Conservation (phyloP, 2,888 invertebrate species). For the Salticus scenicus region DNA sequence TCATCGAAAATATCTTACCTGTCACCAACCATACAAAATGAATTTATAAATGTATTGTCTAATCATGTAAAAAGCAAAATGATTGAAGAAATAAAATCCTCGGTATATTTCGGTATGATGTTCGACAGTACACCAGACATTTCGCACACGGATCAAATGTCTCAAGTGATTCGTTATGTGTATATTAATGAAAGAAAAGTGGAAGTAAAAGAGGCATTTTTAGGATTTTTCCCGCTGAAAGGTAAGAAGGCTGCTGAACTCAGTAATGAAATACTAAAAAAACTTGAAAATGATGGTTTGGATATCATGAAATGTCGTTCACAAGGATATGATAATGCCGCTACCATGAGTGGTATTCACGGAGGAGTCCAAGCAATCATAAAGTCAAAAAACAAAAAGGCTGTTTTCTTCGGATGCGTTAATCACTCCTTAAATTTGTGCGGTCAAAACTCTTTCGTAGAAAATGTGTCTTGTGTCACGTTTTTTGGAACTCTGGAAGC, state of each 20-base stretch:
- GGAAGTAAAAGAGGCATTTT: neutral
- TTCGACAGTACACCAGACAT: neutral
- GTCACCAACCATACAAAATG: neutral
- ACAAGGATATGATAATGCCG: neutral
- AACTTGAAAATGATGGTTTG: neutral
- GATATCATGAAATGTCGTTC: neutral
- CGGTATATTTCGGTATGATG: neutral
- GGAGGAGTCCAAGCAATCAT: neutral
- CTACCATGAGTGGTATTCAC: neutral
- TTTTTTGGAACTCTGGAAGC: neutral
- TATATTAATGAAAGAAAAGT: neutral
- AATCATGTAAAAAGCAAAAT: neutral
- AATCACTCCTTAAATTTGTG: neutral
- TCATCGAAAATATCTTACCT: neutral
- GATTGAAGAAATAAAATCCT: neutral
- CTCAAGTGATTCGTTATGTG: neutral
- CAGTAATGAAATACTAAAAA: neutral
- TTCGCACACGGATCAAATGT: neutral
- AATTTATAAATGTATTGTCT: neutral
- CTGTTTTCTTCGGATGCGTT: neutral
- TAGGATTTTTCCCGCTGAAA: neutral
- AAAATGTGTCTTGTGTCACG: neutral
- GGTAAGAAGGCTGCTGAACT: neutral
- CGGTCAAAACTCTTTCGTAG: neutral
- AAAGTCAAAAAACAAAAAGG: neutral